Percentiles rank a stretch among this genome's conserved stretches.
phyloP scores from a whole-genome alignment of 1,140 invertebrate species.

The Drosophila pseudoobscura region DNA sequence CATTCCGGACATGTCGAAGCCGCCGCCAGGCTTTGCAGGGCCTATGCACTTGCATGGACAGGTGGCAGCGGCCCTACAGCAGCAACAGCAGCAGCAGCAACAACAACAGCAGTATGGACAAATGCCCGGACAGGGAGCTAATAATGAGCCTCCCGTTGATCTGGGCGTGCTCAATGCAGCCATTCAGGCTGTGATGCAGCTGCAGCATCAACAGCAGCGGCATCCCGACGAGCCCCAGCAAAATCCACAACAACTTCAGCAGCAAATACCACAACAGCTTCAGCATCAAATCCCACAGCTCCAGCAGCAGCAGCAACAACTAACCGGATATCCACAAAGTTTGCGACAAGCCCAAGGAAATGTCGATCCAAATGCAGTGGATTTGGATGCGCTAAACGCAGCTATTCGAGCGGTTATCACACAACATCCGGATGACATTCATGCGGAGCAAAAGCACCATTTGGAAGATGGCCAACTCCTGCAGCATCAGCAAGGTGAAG shows the following conservation, averaged over 20 bases:
- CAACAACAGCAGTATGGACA: slow-evolving; percentile 29
- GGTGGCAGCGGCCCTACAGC: slow-evolving; percentile 36
- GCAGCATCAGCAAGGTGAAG: slow-evolving; percentile 4
- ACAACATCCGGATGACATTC: slow-evolving; percentile 47
- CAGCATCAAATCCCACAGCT: slow-evolving; percentile 21
- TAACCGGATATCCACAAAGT: slow-evolving; percentile 39
- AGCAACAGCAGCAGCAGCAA: slow-evolving; percentile 35
- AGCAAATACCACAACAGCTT: slow-evolving; percentile 20
- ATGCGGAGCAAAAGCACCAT: slow-evolving; percentile 29
- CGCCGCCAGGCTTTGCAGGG: slow-evolving; percentile 90
- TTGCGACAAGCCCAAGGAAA: slow-evolving; percentile 21
- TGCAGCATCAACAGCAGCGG: slow-evolving; percentile 57
- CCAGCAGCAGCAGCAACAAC: slow-evolving; percentile 31
- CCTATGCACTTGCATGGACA: slow-evolving; percentile 46
- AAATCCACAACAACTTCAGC: slow-evolving; percentile 33
- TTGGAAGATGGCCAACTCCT: slow-evolving; percentile 28
- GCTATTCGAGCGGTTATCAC: slow-evolving; percentile 74
- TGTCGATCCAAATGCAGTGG: slow-evolving; percentile 42
- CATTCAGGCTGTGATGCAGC: slow-evolving; percentile 80
- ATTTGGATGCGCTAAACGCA: slow-evolving; percentile 64
- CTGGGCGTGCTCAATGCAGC: slow-evolving; percentile 72
- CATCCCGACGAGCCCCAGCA: slow-evolving; percentile 53
- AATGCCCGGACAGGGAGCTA: slow-evolving; percentile 10
- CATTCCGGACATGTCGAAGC: slow-evolving; percentile 92
- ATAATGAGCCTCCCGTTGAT: slow-evolving; percentile 58